Percentiles rank a stretch among this genome's conserved stretches.
phyloP scores from a whole-genome alignment of 2,888 invertebrate genomes.

The Sussaba pulchella region DNA sequence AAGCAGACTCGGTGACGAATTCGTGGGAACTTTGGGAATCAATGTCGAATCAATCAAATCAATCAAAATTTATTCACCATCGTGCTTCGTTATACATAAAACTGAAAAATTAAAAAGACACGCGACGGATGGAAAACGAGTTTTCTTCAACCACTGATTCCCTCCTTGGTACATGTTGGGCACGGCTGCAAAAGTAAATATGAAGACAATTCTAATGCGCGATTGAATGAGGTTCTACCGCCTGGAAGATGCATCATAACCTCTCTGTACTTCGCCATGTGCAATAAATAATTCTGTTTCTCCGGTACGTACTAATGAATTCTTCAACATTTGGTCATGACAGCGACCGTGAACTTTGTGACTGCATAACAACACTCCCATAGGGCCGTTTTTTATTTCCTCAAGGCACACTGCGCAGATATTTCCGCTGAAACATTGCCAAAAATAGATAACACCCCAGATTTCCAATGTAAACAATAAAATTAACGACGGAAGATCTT shows the following conservation, averaged over 20 bases:
- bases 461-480: not conserved
- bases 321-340: not conserved
- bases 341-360: not conserved
- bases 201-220: not conserved
- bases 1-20: too few relatives aligned
- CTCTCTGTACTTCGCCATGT: not conserved
- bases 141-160: not conserved
- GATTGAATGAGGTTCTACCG: not conserved
- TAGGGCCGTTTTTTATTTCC: not conserved
- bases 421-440: not conserved
- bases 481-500: constrained; percentile 6
- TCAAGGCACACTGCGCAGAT: not conserved
- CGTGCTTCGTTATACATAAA: too few relatives aligned
- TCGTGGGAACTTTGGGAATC: too few relatives aligned
- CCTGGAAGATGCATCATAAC: not conserved
- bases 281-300: not conserved
- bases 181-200: not conserved
- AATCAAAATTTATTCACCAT: too few relatives aligned
- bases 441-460: not conserved
- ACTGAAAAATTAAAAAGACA: not conserved
- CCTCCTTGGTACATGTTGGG: not conserved
- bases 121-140: not conserved
- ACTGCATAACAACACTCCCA: not conserved
- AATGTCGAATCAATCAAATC: too few relatives aligned
- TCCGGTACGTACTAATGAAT: not conserved